These are phyloP conservation scores for Anolis apletophallus DNA, from an alignment of 2,797 vertebrate genomes.

Conservation along the genomic window DNA sequence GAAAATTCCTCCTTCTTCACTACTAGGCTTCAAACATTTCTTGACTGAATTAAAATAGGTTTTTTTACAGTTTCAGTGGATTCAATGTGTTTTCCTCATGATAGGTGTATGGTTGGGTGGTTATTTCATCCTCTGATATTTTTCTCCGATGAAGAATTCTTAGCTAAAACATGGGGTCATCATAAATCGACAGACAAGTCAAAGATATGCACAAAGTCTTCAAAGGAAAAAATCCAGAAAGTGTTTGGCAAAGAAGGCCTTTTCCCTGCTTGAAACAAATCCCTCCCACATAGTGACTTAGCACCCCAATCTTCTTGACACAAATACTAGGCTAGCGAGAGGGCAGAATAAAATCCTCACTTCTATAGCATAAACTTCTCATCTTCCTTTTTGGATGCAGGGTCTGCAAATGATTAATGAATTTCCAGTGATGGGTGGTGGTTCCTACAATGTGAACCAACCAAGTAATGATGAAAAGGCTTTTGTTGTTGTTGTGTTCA, in stretches of 20 bases:
- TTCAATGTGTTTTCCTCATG: no score
- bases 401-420: constrained; percentile 14
- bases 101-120: no score
- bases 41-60: no score
- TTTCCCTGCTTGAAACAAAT: neutral
- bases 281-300: neutral
- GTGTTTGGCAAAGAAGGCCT: neutral
- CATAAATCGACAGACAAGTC: no score
- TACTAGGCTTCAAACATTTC: no score
- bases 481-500: neutral
- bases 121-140: no score
- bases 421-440: constrained; percentile 18
- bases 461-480: constrained; percentile 36
- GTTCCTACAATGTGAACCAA: neutral
- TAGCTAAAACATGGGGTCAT: no score
- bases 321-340: neutral
- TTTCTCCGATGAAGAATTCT: no score
- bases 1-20: no score
- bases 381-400: neutral
- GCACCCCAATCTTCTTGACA: neutral
- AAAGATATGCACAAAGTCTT: no score
- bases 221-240: neutral
- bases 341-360: neutral
- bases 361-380: neutral
- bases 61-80: no score